Evolutionary conservation across 2,797 vertebrate genomes (phyloP), one percentile per base, ranked within the genome.

Genomic region (Coccyzus lansbergi): DNA sequence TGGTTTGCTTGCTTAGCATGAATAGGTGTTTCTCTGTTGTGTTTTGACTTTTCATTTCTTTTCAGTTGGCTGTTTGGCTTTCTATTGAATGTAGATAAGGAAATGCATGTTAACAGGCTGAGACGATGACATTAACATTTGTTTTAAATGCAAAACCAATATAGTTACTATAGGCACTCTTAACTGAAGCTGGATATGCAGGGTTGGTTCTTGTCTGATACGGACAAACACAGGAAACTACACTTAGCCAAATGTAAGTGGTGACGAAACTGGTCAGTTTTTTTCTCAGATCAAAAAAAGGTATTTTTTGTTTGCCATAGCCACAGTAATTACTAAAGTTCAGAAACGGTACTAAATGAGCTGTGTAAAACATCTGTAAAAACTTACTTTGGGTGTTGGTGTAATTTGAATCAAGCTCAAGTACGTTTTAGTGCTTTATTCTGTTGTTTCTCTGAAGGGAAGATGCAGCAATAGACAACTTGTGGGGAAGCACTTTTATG

Each of bases 271-370:
- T 2, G 9, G 0, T n/a, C n/a, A n/a, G n/a, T n/a, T n/a, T n/a
- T 62, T 82, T 74, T 60, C 9, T 7, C 29, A 44, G 14, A 15
- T 20, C 29, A 68, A 75, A 51, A 58, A 58, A 59, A 51, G 4
- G 4, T 60, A 21, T 19, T 1, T 1, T 18, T 1, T 40, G 5
- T 79, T 86, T 83, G 15, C 10, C 5, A 1, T 9, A 28, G 6
- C 53, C 34, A 60, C 15, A 12, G 18, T 59, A 71, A 56, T 55
- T 76, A 18, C 31, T 70, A 44, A 55, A 80, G 14, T 28, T 67
- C 4, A 3, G 25, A 90, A 86, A 34, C 17, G 12, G 5, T 40
- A 10, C 68, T 44, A 60, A 76, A 58, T 55, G 7, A 29, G 40
- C 0, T 44, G 0, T 48, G 62, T n/a, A 85, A 71, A 83, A n/a